Evolutionary conservation across 2,888 invertebrate species (phyloP).

Genomic region (Drosophila acutilabella): DNA sequence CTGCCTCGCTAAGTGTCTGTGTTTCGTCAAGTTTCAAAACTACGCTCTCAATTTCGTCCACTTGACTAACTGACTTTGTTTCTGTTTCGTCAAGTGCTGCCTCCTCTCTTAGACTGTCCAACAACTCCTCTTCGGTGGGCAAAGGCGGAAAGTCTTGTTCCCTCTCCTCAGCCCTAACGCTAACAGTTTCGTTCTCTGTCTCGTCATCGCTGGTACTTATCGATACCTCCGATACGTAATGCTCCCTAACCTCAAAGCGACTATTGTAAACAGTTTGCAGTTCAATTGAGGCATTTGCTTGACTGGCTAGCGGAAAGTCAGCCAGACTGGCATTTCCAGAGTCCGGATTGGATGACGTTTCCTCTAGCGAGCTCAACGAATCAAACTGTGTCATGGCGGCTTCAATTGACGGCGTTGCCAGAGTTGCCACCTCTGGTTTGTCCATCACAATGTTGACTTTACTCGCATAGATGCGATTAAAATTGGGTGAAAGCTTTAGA

Average conservation of each 20-base stretch:
- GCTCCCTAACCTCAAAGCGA: conserved; percentile 81
- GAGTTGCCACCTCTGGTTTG: conserved; percentile 17
- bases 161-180: background rate
- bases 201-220: conserved; percentile 54
- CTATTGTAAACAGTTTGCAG: conserved; percentile 80
- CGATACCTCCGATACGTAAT: conserved; percentile 75
- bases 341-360: conserved; percentile 83
- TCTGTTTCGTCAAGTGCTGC: conserved; percentile 15
- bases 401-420: conserved; percentile 12
- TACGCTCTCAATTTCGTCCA: background rate
- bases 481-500: conserved; percentile 75
- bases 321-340: conserved; percentile 84
- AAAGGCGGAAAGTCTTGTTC: conserved; percentile 67
- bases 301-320: conserved; percentile 77
- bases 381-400: conserved; percentile 68
- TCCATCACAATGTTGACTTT: conserved; percentile 81
- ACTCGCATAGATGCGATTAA: conserved; percentile 82
- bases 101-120: conserved; percentile 73
- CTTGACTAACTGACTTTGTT: background rate
- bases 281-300: conserved; percentile 77
- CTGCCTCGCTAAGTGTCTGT: conserved; percentile 46
- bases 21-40: conserved; percentile 42
- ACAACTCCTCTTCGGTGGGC: conserved; percentile 76
- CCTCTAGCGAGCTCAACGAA: conserved; percentile 82
- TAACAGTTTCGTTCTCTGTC: conserved; percentile 26